Percentiles rank a stretch among this genome's conserved stretches.
Evolutionary conservation across 2,888 invertebrate species (phyloP).

Genomic region (Nudaria mundana): DNA sequence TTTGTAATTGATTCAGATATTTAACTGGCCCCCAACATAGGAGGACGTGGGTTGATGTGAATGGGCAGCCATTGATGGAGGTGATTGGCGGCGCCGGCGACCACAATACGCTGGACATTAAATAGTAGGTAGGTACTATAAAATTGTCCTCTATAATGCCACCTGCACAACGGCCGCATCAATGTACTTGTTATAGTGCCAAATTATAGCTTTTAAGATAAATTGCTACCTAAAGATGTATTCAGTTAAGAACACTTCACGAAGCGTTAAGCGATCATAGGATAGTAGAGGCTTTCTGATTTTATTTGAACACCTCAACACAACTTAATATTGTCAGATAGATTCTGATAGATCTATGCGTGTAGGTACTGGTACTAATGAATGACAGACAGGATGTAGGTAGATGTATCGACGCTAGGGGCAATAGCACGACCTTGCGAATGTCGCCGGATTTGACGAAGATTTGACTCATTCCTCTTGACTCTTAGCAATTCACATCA

Average conservation of each 20-base stretch:
- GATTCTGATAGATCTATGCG: slow-evolving; percentile 11
- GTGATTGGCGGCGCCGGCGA: slow-evolving; percentile 38
- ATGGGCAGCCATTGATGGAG: slow-evolving; percentile 37
- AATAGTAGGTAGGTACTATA: too few species aligned
- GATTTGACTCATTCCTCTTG: slow-evolving; percentile 45
- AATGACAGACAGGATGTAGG: slow-evolving; percentile 42
- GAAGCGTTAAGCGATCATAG: too few species aligned
- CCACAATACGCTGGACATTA: slow-evolving; percentile 15
- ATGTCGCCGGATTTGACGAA: slow-evolving; percentile 54
- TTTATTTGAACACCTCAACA: neutral
- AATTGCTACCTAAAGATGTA: too few species aligned
- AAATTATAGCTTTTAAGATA: neutral
- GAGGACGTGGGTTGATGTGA: slow-evolving; percentile 45
- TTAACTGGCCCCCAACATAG: slow-evolving; percentile 34
- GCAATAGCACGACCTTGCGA: slow-evolving; percentile 65
- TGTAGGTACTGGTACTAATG: too few species aligned
- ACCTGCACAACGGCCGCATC: slow-evolving; percentile 15
- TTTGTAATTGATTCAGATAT: slow-evolving; percentile 36
- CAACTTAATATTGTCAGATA: neutral
- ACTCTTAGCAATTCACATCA: slow-evolving; percentile 2
- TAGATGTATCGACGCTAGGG: slow-evolving; percentile 38
- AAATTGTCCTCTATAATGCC: slow-evolving; percentile 14
- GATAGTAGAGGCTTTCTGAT: neutral
- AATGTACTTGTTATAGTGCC: neutral
- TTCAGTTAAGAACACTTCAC: too few species aligned